Percentiles rank a stretch among this genome's conserved stretches.
These are phyloP conservation scores for Trichacis sp. DNA, from an alignment of 2,888 invertebrate genomes.

Conservation along the genomic window DNA sequence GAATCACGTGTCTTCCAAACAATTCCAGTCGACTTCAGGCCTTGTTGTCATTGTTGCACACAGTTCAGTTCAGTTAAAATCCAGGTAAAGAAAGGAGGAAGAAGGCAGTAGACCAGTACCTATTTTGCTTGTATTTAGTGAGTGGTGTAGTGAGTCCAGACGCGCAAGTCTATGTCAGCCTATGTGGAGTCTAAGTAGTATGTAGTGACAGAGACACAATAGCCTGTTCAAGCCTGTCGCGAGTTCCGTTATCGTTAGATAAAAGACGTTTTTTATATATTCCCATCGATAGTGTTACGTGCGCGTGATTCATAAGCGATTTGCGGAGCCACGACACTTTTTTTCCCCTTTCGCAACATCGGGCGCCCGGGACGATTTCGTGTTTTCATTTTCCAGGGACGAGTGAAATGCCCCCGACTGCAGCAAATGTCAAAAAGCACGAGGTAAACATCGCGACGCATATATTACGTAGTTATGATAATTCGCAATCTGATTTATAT, in stretches of 20 bases:
- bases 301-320: not conserved
- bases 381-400: not conserved
- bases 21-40: constrained; percentile 19
- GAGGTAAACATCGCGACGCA: not conserved
- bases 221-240: not conserved
- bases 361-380: not conserved
- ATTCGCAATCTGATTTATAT: not conserved
- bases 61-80: too few relatives aligned
- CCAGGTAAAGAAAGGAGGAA: constrained; percentile 8
- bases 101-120: too few relatives aligned
- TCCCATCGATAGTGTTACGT: not conserved
- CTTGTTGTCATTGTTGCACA: constrained; percentile 20
- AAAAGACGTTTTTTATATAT: not conserved
- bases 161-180: too few relatives aligned
- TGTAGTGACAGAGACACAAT: constrained; percentile 1
- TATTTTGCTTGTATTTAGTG: too few relatives aligned
- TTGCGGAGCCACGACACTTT: not conserved
- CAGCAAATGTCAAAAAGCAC: not conserved
- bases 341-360: not conserved
- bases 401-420: not conserved
- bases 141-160: too few relatives aligned
- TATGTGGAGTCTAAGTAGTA: too few relatives aligned
- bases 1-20: constrained; percentile 18
- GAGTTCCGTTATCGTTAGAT: constrained; percentile 1
- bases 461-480: not conserved